These are phyloP conservation scores for Malacosoma neustria DNA, from an alignment of 2,888 invertebrate genomes.

Conservation along the genomic window DNA sequence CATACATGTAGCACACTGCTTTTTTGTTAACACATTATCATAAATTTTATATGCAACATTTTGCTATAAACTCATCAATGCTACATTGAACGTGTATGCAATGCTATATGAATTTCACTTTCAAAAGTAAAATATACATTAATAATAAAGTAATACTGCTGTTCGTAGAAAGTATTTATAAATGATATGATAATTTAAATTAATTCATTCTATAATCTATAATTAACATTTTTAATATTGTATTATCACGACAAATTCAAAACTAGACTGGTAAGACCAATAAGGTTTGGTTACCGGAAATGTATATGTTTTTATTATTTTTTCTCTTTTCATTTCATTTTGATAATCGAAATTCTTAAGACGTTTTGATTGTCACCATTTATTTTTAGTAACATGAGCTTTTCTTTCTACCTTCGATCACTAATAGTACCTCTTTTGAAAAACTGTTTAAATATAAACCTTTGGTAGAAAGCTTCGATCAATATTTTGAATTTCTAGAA, in stretches of 20 bases:
- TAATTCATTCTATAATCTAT: background rate
- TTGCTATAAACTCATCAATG: conserved; percentile 14
- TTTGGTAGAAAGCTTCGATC: too few relatives aligned
- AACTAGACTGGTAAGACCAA: background rate
- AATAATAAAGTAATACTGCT: conserved; percentile 1
- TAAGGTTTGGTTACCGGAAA: too few relatives aligned
- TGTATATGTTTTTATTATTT: too few relatives aligned
- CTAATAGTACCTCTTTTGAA: too few relatives aligned
- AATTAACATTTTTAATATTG: background rate
- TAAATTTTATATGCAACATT: conserved; percentile 16
- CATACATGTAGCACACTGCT: conserved; percentile 1
- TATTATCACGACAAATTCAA: background rate
- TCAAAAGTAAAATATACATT: conserved; percentile 7
- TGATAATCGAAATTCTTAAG: too few relatives aligned
- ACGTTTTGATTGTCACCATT: too few relatives aligned
- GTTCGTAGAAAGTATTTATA: conserved; percentile 8
- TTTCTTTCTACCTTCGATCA: too few relatives aligned
- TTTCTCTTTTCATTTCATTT: too few relatives aligned
- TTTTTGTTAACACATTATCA: conserved; percentile 11
- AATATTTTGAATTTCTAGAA: too few relatives aligned
- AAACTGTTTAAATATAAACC: too few relatives aligned
- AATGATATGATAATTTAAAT: conserved; percentile 2
- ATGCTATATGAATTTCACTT: conserved; percentile 13
- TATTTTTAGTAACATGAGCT: too few relatives aligned
- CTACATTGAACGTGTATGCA: conserved; percentile 12